phyloP scores from a whole-genome alignment of 35 echinoderm and acorn worm species.

The Apostichopus japonicus region DNA sequence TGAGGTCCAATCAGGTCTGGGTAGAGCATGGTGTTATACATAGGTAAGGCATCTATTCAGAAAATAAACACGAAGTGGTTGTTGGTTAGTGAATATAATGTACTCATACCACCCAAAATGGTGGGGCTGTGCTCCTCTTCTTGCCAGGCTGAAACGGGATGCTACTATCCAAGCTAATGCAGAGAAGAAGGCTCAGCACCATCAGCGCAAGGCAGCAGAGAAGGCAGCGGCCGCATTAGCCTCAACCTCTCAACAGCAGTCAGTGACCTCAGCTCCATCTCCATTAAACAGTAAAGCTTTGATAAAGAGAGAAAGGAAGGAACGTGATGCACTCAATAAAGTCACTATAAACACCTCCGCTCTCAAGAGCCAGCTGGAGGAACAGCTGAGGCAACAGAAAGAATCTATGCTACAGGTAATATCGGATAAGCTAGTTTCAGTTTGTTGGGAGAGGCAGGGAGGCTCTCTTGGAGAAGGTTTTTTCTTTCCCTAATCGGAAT shows the following conservation, averaged over 20 bases:
- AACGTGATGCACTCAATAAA: neutral
- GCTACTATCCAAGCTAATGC: constrained; percentile 54
- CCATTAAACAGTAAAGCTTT: constrained; percentile 28
- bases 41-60: too few relatives aligned
- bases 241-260: neutral
- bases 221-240: constrained; percentile 37
- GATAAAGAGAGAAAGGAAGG: constrained; percentile 11
- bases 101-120: too few relatives aligned
- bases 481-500: neutral
- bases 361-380: constrained; percentile 78
- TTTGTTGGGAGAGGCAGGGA: constrained; percentile 3
- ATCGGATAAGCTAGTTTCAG: neutral
- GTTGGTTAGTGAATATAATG: too few relatives aligned
- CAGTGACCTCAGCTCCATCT: neutral
- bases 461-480: neutral
- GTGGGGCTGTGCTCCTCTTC: neutral
- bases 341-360: constrained; percentile 24
- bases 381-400: constrained; percentile 77
- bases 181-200: constrained; percentile 36
- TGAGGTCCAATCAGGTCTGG: too few relatives aligned
- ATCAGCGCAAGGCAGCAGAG: constrained; percentile 49
- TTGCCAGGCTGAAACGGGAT: constrained; percentile 46
- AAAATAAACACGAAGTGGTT: too few relatives aligned
- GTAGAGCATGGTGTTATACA: too few relatives aligned
- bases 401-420: constrained; percentile 79